Evolutionary conservation across 2,888 invertebrate genomes (phyloP).

Genomic region (Cryptocephalus primarius): DNA sequence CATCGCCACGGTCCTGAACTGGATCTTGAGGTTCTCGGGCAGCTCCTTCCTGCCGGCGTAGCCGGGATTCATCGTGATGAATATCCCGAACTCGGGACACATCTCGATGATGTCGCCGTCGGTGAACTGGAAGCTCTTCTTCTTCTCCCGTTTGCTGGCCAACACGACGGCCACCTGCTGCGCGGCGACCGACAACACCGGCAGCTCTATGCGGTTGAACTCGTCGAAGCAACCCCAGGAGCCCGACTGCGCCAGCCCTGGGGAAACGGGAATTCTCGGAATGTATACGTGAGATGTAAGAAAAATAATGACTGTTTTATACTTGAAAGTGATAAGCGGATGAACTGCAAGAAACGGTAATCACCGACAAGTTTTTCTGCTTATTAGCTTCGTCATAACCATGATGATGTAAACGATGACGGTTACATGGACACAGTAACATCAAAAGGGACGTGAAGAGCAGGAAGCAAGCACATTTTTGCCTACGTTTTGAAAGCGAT

Average conservation of each 20-base stretch:
- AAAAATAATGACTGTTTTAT: too few relatives aligned
- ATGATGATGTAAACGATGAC: too few relatives aligned
- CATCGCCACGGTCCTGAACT: constrained; percentile 96
- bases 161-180: constrained; percentile 93
- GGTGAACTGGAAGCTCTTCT: constrained; percentile 82
- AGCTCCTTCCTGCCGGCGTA: constrained; percentile 94
- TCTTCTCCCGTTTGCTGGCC: constrained; percentile 86
- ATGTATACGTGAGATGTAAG: too few relatives aligned
- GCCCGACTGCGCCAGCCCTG: constrained; percentile 84
- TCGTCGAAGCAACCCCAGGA: constrained; percentile 98
- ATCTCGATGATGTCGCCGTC: constrained; percentile 88
- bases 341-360: too few relatives aligned
- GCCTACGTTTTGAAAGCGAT: too few relatives aligned
- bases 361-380: too few relatives aligned
- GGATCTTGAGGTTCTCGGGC: constrained; percentile 94
- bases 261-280: not conserved
- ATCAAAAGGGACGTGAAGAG: too few relatives aligned
- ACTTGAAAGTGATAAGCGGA: too few relatives aligned
- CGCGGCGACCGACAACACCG: constrained; percentile 89
- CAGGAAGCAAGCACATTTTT: too few relatives aligned
- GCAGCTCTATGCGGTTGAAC: constrained; percentile 90
- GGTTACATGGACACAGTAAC: too few relatives aligned
- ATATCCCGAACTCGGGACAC: constrained; percentile 94
- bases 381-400: too few relatives aligned
- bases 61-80: constrained; percentile 97